Conservation (phyloP, 1,140 invertebrate genomes). For the Drosophila insularis region DNA sequence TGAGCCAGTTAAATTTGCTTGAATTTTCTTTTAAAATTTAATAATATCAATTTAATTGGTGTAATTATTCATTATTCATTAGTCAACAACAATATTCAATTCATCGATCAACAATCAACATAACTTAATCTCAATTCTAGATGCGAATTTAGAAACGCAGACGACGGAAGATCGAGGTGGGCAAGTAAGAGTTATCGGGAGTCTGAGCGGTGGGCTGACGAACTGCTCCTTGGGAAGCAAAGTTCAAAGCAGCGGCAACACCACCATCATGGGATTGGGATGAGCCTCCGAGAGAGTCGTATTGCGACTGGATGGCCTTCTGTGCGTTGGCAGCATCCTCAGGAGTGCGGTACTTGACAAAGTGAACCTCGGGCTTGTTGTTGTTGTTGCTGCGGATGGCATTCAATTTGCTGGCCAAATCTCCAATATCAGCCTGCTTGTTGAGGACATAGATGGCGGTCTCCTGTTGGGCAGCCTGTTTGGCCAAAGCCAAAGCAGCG, state of each 20-base stretch:
- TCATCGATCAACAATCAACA: conserved; percentile 72
- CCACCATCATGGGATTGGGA: conserved; percentile 61
- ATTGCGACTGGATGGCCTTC: conserved; percentile 63
- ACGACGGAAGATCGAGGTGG: conserved; percentile 72
- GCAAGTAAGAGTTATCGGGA: conserved; percentile 69
- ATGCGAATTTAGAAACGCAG: conserved; percentile 47
- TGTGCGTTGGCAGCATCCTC: conserved; percentile 74
- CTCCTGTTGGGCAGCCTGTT: conserved; percentile 68
- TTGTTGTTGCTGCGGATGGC: conserved; percentile 52
- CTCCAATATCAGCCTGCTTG: conserved; percentile 70
- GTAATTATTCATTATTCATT: conserved; percentile 40
- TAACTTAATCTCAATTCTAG: conserved; percentile 29
- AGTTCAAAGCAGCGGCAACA: conserved; percentile 67
- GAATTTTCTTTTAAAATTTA: conserved; percentile 42
- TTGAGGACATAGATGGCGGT: conserved; percentile 73
- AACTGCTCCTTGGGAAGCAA: conserved; percentile 63
- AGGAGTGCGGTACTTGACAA: conserved; percentile 71
- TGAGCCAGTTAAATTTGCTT: conserved; percentile 7
- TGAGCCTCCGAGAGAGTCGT: conserved; percentile 62
- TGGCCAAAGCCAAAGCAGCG: conserved; percentile 63
- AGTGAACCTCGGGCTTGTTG: conserved; percentile 72
- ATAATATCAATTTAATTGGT: conserved; percentile 52
- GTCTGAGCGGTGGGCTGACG: conserved; percentile 46
- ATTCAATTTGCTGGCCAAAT: conserved; percentile 63
- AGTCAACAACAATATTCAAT: conserved; percentile 19